Evolutionary conservation across 2,888 invertebrate genomes (phyloP), one percentile per base, ranked within the genome.

Genomic region (Phengaris alcon): DNA sequence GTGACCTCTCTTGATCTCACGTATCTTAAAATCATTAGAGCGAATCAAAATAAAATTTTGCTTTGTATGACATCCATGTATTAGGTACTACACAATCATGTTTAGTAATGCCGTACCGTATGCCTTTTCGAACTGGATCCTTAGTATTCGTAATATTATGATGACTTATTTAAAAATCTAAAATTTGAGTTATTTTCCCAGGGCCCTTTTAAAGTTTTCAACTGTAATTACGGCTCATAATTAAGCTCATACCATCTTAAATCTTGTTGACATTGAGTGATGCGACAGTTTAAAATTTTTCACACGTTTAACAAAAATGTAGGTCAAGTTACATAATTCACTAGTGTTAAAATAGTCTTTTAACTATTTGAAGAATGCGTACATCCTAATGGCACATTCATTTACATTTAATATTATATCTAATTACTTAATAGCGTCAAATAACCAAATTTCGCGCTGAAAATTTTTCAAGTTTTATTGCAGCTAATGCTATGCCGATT

Each of bases 41-140:
- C 70, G 52, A 48, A 70, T 70, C 70, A 9, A 70, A 69, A 70
- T 69, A 48, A n/a, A 51, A 69, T 51, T 48, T 70, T 70, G 44
- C 46, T 51, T 7, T 22, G 70, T 51, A 48, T 22, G 57, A 2
- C 15, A 57, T 57, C 55, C 8, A 57, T 8, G n/a, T 55, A 2
- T 57, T 15, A 35, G 35, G 35, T 35, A 35, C 35, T 35, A 35
- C 35, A 35, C 3, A 35, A 35, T 35, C 4, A 35, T 35, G 35
- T 35, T 35, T 35, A 35, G 35, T 35, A 35, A 35, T 35, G 2
- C 35, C 35, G n/a, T n/a, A n/a, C 35, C 4, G 35, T 2, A 2
- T 35, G 35, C 35, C 1, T 35, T 35, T 35, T 35, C 35, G 0
- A 35, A 35, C 35, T 35, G 35, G 35, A 4, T 4, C 35, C 35